These are phyloP conservation scores for Isurus oxyrinchus DNA, from an alignment of 2,113 vertebrate genomes.

Conservation along the genomic window DNA sequence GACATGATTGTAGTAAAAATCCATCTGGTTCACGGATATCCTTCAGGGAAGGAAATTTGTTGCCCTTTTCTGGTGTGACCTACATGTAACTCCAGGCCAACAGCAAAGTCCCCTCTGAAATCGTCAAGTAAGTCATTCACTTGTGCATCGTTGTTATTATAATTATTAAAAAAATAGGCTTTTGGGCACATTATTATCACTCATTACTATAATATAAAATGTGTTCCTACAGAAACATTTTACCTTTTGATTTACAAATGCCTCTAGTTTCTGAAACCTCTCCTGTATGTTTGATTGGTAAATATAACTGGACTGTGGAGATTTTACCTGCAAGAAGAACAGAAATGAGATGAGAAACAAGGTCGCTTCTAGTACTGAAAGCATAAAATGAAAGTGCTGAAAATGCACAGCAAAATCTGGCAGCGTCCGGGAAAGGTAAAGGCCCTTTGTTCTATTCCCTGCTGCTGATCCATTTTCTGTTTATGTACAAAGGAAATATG, in stretches of 20 bases:
- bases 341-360: not conserved
- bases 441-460: too few species aligned
- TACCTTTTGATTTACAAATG: not conserved
- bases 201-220: not conserved
- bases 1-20: not conserved
- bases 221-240: not conserved
- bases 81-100: not conserved
- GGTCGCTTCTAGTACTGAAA: not conserved
- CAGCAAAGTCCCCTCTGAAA: not conserved
- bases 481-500: not conserved
- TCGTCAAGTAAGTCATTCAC: not conserved
- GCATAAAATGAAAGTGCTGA: not conserved
- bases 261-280: not conserved
- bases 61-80: not conserved
- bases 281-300: not conserved
- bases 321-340: not conserved
- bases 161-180: not conserved
- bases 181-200: not conserved
- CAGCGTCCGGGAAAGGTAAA: not conserved
- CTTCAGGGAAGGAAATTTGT: not conserved
- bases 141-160: not conserved
- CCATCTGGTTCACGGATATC: not conserved
- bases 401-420: not conserved
- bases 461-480: not conserved
- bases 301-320: not conserved